Evolutionary conservation across 2,888 invertebrate species (phyloP), one percentile per base, ranked within the genome.

Genomic region (Neoascia interrupta): DNA sequence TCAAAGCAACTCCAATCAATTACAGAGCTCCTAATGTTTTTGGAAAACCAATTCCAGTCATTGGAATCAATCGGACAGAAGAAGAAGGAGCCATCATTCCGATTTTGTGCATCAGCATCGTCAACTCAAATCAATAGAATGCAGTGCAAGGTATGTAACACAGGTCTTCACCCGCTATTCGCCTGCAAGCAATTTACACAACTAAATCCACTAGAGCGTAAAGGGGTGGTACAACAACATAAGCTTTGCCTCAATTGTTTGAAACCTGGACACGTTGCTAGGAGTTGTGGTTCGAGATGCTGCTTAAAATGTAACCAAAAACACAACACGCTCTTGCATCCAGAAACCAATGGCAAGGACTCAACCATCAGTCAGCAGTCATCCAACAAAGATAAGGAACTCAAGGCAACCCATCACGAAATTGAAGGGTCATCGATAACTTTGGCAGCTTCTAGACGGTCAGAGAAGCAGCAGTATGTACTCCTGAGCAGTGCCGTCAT

Each of bases 161-260:
- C 28, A 1, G 49, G 31, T 49, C 34, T 13, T 6, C 68, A 49
- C 11, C 47, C 45, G 28, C 5, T 63, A 13, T 63, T 41, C 15
- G n/a, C 19, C 28, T 72, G 61, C 16, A 53, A 70, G 11, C 45
- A 43, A 18, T 61, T 70, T 5, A n/a, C 34, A 31, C 37, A 49
- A 26, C n/a, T n/a, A n/a, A n/a, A n/a, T n/a, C 26, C 70, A 18
- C 8, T 16, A 21, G 37, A 56, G 5, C 31, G 31, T 6, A 16
- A 23, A 34, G 41, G 49, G 53, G 6, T 61, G 8, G 36, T 70
- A 6, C 36, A 51, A 37, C 34, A 13, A 8, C 11, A 18, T n/a
- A 41, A 58, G 11, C 15, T 37, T 1, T 69, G 16, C 11, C 2
- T 23, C 0, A 51, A 41, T 36, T 69, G 53, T 26, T n/a, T 53